Conservation (phyloP, 2,113 vertebrate species). For the Dolichotis patagonum region DNA sequence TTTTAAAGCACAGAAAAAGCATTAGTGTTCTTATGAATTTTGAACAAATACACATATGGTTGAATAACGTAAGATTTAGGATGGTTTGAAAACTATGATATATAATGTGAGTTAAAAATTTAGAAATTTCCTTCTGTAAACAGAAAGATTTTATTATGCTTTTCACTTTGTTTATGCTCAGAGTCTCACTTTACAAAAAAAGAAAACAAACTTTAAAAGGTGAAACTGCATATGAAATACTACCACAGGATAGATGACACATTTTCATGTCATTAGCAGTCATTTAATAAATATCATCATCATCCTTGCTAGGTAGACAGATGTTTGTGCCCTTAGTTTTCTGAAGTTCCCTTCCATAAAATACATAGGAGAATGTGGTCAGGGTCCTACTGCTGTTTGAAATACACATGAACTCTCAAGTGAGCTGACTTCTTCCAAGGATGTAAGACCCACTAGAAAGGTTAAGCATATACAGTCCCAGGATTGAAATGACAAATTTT, state of each 20-base stretch:
- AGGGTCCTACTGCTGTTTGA: not conserved
- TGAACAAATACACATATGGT: constrained; percentile 23
- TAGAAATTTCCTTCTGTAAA: not conserved
- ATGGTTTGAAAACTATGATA: not conserved
- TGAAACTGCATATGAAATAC: constrained; percentile 1
- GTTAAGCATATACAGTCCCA: constrained; percentile 59
- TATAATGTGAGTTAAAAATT: not conserved
- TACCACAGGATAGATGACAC: fast-evolving
- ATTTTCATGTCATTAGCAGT: not conserved
- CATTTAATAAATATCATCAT: not conserved
- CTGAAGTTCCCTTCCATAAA: not conserved
- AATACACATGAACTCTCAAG: not conserved
- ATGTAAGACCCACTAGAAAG: constrained; percentile 1
- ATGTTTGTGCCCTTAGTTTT: not conserved
- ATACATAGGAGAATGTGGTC: fast-evolving
- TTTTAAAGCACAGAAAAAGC: constrained; percentile 33
- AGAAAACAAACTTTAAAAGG: not conserved
- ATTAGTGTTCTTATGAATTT: constrained; percentile 43
- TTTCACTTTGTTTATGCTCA: not conserved
- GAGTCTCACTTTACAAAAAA: not conserved
- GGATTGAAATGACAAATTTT: constrained; percentile 69
- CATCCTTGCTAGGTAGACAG: not conserved
- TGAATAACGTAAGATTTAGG: not conserved
- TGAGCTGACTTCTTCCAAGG: not conserved
- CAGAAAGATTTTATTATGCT: not conserved